These are phyloP conservation scores for Dasysyrphus albostriatus DNA, from an alignment of 2,888 invertebrate species.

Conservation along the genomic window DNA sequence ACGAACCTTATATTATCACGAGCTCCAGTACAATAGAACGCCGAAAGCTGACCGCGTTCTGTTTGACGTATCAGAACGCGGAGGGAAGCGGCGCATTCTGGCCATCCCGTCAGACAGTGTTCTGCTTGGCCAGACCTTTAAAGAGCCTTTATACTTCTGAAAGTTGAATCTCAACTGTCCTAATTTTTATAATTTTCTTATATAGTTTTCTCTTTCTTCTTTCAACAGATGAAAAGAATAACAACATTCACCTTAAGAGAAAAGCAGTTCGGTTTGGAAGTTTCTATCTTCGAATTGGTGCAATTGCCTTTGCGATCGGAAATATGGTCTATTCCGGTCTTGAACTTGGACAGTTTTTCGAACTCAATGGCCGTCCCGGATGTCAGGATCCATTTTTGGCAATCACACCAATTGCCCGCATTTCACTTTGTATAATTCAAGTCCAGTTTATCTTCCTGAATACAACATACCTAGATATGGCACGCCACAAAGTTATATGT, in stretches of 20 bases:
- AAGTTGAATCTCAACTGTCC: no score
- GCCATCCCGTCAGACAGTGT: no score
- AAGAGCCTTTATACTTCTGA: no score
- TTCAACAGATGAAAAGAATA: constrained; percentile 81
- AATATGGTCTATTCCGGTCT: constrained; percentile 90
- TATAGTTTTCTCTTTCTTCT: background rate
- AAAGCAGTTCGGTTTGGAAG: constrained; percentile 89
- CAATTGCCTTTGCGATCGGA: constrained; percentile 86
- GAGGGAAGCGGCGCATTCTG: no score
- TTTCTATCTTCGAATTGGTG: constrained; percentile 93
- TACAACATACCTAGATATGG: constrained; percentile 89
- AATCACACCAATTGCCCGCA: constrained; percentile 92
- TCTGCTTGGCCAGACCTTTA: no score
- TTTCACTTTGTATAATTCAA: constrained; percentile 93
- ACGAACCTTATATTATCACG: no score
- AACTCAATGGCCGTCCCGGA: constrained; percentile 85
- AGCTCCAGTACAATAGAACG: no score
- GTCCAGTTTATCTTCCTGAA: constrained; percentile 97
- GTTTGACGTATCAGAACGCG: no score
- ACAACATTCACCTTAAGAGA: constrained; percentile 82
- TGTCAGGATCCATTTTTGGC: constrained; percentile 88
- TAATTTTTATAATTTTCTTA: background rate
- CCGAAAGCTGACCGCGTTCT: no score
- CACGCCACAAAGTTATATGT: constrained; percentile 89
- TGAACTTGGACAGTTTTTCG: constrained; percentile 91